A percentile compares a stretch with the other conserved stretches of the same genome.
phyloP scores from a whole-genome alignment of 1,140 invertebrate genomes.

The Drosophila melanica region DNA sequence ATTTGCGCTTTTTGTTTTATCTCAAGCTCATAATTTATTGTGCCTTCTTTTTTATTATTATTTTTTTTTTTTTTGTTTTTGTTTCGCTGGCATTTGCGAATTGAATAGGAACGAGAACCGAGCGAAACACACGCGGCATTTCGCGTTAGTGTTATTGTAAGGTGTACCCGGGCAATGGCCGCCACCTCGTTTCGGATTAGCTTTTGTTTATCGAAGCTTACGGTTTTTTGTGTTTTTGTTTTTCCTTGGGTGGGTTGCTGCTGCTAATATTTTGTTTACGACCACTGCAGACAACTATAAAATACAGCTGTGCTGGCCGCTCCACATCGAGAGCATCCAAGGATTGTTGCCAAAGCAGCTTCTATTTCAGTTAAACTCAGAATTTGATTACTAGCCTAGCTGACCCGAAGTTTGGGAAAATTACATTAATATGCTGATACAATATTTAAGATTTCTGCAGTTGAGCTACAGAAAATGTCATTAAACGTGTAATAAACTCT shows the following conservation, averaged over 20 bases:
- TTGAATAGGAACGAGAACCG: constrained; percentile 43
- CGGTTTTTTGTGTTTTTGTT: constrained; percentile 5
- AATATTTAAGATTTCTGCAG: too few species aligned
- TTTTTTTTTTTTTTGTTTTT: constrained; percentile 18
- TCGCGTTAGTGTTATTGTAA: constrained; percentile 8
- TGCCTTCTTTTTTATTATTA: constrained; percentile 24
- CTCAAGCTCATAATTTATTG: constrained; percentile 67
- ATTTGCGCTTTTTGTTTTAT: constrained; percentile 71
- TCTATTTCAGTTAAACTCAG: constrained; percentile 1
- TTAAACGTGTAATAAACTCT: too few species aligned
- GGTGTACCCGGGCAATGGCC: constrained; percentile 26
- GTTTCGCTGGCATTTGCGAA: constrained; percentile 42
- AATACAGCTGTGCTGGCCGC: constrained; percentile 30
- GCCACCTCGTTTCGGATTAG: constrained; percentile 39
- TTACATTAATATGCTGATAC: too few species aligned
- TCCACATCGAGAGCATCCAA: not conserved
- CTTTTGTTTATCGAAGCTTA: constrained; percentile 49
- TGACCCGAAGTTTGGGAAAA: not conserved
- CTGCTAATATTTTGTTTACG: constrained; percentile 36
- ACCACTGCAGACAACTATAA: constrained; percentile 47
- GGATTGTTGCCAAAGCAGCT: constrained; percentile 16
- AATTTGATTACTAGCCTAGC: not conserved
- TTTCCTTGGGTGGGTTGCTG: constrained; percentile 1
- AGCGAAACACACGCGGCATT: constrained; percentile 13
- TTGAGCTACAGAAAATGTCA: too few species aligned